Conservation (phyloP, 2,888 invertebrate species). For the Idaea biselata region DNA sequence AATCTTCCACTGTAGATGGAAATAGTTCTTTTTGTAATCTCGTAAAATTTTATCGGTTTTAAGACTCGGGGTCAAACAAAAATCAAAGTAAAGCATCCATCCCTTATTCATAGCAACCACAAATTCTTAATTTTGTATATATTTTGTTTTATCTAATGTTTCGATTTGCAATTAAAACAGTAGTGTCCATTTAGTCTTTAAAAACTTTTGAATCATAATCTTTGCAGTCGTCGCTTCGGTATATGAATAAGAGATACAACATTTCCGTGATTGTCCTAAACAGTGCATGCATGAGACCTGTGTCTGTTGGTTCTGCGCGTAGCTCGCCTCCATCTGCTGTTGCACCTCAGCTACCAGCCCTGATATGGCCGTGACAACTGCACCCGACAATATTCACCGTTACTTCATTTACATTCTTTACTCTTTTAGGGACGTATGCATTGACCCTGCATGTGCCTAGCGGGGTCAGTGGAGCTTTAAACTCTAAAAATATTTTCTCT, state of each 20-base stretch:
- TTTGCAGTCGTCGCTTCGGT: not conserved
- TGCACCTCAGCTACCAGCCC: conserved; percentile 90
- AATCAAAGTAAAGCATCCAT: not conserved
- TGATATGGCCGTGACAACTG: conserved; percentile 90
- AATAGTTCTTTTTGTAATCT: no score
- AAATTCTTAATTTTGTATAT: not conserved
- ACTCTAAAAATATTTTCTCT: not conserved
- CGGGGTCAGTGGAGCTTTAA: not conserved
- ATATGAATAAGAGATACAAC: not conserved
- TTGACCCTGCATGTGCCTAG: not conserved
- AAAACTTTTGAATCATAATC: not conserved
- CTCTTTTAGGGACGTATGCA: not conserved
- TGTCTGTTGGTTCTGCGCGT: conserved; percentile 72
- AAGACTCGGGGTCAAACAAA: not conserved
- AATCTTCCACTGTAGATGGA: not conserved
- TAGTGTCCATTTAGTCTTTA: not conserved
- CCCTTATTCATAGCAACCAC: not conserved
- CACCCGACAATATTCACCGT: conserved; percentile 49
- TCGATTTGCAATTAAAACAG: no score
- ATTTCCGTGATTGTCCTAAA: not conserved
- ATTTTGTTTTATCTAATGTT: not conserved
- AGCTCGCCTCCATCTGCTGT: conserved; percentile 84
- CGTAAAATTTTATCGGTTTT: no score
- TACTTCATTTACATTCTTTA: conserved; percentile 24
- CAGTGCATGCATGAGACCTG: conserved; percentile 73